Percentiles rank a stretch among this genome's conserved stretches.
Evolutionary conservation across 2,797 vertebrate genomes (phyloP).

Genomic region (Xenopus petersii): DNA sequence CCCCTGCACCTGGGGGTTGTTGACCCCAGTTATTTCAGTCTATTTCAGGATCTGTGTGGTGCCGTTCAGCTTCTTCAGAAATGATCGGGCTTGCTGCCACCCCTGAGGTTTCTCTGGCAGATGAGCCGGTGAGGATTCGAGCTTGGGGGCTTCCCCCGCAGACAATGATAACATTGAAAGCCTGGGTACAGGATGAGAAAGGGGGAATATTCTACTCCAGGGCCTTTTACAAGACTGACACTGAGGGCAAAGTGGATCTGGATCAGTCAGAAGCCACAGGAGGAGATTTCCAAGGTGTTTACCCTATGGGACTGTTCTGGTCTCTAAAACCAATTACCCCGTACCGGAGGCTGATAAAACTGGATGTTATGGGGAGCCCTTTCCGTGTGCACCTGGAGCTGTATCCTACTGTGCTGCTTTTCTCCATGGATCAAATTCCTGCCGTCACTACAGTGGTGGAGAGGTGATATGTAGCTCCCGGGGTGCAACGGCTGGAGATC

Average conservation of each 20-base stretch:
- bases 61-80: not conserved
- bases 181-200: conserved; percentile 69
- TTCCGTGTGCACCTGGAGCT: conserved; percentile 65
- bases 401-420: conserved; percentile 17
- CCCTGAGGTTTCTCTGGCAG: conserved; percentile 50
- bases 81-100: conserved; percentile 55
- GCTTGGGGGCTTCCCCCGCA: conserved; percentile 56
- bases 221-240: conserved; percentile 64
- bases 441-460: conserved; percentile 63
- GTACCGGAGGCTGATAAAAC: conserved; percentile 61
- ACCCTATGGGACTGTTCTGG: conserved; percentile 85
- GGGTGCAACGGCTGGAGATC: conserved; percentile 68
- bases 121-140: conserved; percentile 63
- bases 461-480: conserved; percentile 65
- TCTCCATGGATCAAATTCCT: not conserved
- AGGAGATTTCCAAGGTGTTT: conserved; percentile 73
- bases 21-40: no score
- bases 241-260: conserved; percentile 67
- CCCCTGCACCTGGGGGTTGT: conserved; percentile 47
- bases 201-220: conserved; percentile 65
- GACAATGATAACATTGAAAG: conserved; percentile 49
- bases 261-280: conserved; percentile 56
- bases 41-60: not conserved
- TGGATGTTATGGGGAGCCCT: conserved; percentile 67
- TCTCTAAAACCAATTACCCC: conserved; percentile 63